A percentile compares a stretch with the other conserved stretches of the same genome.
These are phyloP conservation scores for Apomyelois bistriatella DNA, from an alignment of 2,888 invertebrate species.

Conservation along the genomic window DNA sequence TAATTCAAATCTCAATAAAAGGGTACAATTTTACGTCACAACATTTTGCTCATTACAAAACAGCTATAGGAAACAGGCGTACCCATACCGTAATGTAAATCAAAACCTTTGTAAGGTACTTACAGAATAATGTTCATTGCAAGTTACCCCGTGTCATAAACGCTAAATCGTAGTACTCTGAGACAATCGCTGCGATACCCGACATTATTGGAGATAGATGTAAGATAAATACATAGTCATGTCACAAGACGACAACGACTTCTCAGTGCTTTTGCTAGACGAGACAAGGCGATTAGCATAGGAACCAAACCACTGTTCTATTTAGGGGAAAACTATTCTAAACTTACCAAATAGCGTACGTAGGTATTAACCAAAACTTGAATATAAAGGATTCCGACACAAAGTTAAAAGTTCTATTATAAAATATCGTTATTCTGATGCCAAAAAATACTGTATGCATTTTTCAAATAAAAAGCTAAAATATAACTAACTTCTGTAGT, in stretches of 20 bases:
- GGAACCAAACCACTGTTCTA: neutral
- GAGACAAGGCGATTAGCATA: neutral
- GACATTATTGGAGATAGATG: slow-evolving; percentile 1
- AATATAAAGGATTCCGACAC: too few species aligned
- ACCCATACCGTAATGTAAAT: neutral
- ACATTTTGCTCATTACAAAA: too few species aligned
- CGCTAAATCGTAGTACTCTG: slow-evolving; percentile 1
- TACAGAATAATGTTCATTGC: neutral
- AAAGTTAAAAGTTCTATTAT: too few species aligned
- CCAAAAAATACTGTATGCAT: too few species aligned
- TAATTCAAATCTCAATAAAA: too few species aligned
- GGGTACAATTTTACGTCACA: too few species aligned
- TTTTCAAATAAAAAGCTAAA: too few species aligned
- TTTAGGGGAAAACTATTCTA: neutral
- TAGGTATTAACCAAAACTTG: too few species aligned
- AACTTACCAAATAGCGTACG: too few species aligned
- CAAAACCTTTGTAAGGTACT: neutral
- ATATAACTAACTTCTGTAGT: too few species aligned
- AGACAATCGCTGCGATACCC: slow-evolving; percentile 17
- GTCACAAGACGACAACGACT: slow-evolving; percentile 10
- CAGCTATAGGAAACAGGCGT: neutral
- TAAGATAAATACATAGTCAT: slow-evolving; percentile 17
- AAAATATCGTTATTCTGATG: too few species aligned
- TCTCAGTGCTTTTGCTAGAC: neutral
- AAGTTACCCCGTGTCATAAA: slow-evolving; percentile 1